Conservation (phyloP, 2,113 vertebrate species). For the Neotragus moschatus region DNA sequence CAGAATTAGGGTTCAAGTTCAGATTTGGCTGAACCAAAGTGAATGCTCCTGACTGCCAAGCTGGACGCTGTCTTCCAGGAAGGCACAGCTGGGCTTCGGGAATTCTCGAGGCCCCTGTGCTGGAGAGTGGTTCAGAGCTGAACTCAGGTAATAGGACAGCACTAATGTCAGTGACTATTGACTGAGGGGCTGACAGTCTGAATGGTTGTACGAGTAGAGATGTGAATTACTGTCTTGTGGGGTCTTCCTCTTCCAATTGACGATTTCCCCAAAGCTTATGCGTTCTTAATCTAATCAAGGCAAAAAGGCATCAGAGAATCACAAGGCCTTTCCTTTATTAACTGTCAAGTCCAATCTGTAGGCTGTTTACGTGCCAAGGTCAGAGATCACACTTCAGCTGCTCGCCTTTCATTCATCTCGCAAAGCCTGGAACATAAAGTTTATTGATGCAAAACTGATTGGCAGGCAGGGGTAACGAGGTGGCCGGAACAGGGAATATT, state of each 20-base stretch:
- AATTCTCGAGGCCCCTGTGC: neutral
- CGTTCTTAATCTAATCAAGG: conserved; percentile 31
- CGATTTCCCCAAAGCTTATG: conserved; percentile 2
- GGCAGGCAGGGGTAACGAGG: neutral
- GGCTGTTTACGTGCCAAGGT: conserved; percentile 50
- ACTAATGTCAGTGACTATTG: neutral
- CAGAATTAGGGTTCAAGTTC: neutral
- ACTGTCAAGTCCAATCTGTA: conserved; percentile 2
- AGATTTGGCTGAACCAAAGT: neutral
- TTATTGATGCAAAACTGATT: conserved; percentile 45
- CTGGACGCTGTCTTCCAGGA: neutral
- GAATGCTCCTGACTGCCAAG: neutral
- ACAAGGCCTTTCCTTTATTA: neutral
- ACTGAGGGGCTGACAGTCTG: neutral
- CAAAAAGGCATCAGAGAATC: conserved; percentile 29
- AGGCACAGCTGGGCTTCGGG: fast-evolving
- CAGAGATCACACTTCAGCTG: conserved; percentile 35
- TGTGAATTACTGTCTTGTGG: neutral
- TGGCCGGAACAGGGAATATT: neutral
- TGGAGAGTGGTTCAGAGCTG: neutral
- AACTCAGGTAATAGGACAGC: neutral
- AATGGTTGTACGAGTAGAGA: neutral
- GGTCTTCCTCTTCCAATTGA: conserved; percentile 1
- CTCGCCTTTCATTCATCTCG: conserved; percentile 19
- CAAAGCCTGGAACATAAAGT: neutral